These are phyloP conservation scores for Lobophora halterata DNA, from an alignment of 2,888 invertebrate species.

Conservation along the genomic window DNA sequence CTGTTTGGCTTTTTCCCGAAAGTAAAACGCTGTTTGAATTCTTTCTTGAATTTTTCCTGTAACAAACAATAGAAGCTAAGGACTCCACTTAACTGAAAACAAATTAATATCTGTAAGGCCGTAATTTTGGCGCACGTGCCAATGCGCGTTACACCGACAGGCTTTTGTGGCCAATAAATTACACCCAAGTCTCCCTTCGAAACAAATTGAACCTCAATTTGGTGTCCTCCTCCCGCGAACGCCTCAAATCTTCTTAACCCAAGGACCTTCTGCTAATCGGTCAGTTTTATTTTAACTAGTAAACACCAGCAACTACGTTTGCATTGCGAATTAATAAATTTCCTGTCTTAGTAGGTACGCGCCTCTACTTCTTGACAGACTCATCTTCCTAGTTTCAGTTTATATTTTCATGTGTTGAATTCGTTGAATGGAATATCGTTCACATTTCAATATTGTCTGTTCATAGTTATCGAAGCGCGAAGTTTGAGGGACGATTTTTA, in stretches of 20 bases:
- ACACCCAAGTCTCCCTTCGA: slow-evolving; percentile 11
- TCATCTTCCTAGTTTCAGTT: too few species aligned
- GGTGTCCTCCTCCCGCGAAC: slow-evolving; percentile 6
- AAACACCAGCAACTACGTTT: too few species aligned
- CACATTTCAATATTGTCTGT: slow-evolving; percentile 5
- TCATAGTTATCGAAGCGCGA: slow-evolving; percentile 11
- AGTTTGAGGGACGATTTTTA: slow-evolving; percentile 6
- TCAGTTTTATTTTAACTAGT: too few species aligned
- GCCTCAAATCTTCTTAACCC: slow-evolving; percentile 6
- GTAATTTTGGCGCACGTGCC: slow-evolving; percentile 24
- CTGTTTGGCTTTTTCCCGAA: slow-evolving; percentile 72
- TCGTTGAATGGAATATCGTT: background rate
- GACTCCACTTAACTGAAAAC: slow-evolving; percentile 13
- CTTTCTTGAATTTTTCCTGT: slow-evolving; percentile 90
- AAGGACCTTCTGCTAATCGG: too few species aligned
- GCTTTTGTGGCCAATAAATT: slow-evolving; percentile 22
- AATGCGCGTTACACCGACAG: slow-evolving; percentile 21
- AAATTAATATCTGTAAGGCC: slow-evolving; percentile 18
- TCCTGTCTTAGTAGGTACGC: too few species aligned
- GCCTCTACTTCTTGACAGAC: too few species aligned
- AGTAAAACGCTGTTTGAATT: slow-evolving; percentile 86
- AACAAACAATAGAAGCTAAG: slow-evolving; percentile 35
- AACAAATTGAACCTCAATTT: slow-evolving; percentile 12
- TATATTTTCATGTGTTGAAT: too few species aligned
- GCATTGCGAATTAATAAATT: too few species aligned